phyloP scores from a whole-genome alignment of 2,113 vertebrate species.

The Salvator merianae region DNA sequence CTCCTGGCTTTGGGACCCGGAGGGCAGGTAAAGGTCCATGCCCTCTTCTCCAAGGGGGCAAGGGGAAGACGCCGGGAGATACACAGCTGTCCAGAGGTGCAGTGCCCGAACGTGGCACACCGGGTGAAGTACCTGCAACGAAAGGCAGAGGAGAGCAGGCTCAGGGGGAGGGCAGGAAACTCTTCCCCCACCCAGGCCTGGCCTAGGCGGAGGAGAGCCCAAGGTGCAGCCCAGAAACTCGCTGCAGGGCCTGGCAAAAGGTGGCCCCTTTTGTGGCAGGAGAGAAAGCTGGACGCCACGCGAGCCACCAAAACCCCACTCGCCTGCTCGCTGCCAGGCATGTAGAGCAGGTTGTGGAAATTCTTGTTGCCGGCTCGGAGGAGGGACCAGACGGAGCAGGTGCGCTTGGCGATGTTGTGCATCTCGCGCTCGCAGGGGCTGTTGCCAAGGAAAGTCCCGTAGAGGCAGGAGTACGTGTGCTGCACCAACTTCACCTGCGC shows the following conservation, averaged over 20 bases:
- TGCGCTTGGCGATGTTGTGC: constrained; percentile 91
- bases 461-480: constrained; percentile 97
- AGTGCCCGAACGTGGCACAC: constrained; percentile 96
- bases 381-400: constrained; percentile 96
- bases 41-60: constrained; percentile 92
- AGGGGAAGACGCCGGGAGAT: constrained; percentile 91
- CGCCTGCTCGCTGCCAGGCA: constrained; percentile 91
- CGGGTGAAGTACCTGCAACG: constrained; percentile 89
- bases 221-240: too few species aligned
- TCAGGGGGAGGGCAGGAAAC: fast-evolving
- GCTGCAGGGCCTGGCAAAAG: too few species aligned
- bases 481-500: constrained; percentile 95
- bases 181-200: background rate
- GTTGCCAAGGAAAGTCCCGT: constrained; percentile 97
- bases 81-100: constrained; percentile 96
- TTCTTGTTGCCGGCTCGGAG: constrained; percentile 95
- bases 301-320: constrained; percentile 25
- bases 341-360: constrained; percentile 98
- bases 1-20: constrained; percentile 85
- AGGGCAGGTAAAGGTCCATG: constrained; percentile 89
- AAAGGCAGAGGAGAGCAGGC: fast-evolving
- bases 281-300: too few species aligned
- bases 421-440: constrained; percentile 91
- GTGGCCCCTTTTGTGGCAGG: too few species aligned
- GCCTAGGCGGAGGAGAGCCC: too few species aligned